Evolutionary conservation across 2,888 invertebrate genomes (phyloP).

Genomic region (Ormyrus nitidulus): DNA sequence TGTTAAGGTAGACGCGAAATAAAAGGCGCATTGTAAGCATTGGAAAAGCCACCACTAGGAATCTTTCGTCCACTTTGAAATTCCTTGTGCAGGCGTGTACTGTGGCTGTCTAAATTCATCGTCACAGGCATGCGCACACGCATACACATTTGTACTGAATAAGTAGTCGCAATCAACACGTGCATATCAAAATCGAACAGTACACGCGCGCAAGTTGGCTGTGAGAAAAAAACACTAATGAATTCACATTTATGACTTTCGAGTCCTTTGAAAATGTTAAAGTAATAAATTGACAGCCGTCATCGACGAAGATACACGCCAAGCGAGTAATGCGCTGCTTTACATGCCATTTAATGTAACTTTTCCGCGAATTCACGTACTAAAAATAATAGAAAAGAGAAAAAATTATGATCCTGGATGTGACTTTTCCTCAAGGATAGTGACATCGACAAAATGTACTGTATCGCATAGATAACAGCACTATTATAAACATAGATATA

Average conservation of each 20-base stretch:
- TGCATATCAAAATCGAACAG: constrained; percentile 55
- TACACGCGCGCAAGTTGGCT: constrained; percentile 61
- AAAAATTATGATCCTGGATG: constrained; percentile 57
- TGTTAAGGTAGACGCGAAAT: constrained; percentile 49
- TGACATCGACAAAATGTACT: constrained; percentile 69
- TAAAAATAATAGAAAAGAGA: constrained; percentile 46
- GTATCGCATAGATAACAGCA: constrained; percentile 71
- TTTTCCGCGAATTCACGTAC: constrained; percentile 42
- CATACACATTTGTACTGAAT: constrained; percentile 34
- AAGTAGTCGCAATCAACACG: constrained; percentile 55
- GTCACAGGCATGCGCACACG: not conserved
- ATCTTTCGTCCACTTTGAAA: constrained; percentile 40
- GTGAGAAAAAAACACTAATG: constrained; percentile 57
- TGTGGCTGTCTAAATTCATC: constrained; percentile 6
- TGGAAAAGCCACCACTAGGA: constrained; percentile 59
- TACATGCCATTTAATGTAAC: constrained; percentile 49
- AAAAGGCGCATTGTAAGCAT: constrained; percentile 29
- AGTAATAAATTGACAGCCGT: constrained; percentile 16
- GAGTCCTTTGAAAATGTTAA: constrained; percentile 21
- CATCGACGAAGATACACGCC: constrained; percentile 15
- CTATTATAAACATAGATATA: constrained; percentile 73
- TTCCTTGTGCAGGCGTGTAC: constrained; percentile 27
- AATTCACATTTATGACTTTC: constrained; percentile 52
- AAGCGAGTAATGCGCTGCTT: constrained; percentile 26
- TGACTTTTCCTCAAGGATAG: constrained; percentile 70